Conservation (phyloP, 2,888 invertebrate species). For the Noctua pronuba region DNA sequence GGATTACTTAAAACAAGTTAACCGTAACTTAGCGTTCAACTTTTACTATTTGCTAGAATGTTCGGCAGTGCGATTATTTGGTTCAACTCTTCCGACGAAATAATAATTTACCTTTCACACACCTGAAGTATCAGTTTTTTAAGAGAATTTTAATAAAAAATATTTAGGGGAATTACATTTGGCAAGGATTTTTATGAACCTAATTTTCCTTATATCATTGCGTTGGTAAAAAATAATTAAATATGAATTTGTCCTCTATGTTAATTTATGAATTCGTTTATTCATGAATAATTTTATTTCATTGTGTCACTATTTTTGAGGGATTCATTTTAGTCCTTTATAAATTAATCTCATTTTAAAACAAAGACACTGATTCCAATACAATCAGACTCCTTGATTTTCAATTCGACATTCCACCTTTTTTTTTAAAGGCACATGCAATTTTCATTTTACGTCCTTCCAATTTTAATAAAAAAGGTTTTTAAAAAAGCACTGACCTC, state of each 20-base stretch:
- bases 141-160: not conserved
- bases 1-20: conserved; percentile 53
- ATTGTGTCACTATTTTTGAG: not conserved
- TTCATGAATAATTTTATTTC: too few species aligned
- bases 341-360: not conserved
- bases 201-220: not conserved
- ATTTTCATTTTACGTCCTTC: not conserved
- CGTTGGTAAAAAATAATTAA: not conserved
- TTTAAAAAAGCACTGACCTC: conserved; percentile 92
- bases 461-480: conserved; percentile 12
- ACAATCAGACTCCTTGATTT: not conserved
- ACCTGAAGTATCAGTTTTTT: not conserved
- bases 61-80: conserved; percentile 40
- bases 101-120: conserved; percentile 30
- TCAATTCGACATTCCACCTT: not conserved
- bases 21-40: conserved; percentile 49
- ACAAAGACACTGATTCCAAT: conserved; percentile 10
- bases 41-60: conserved; percentile 57
- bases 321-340: not conserved
- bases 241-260: accelerated
- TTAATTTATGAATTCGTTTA: not conserved
- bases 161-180: not conserved
- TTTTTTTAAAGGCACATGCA: not conserved
- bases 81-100: conserved; percentile 11
- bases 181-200: not conserved